Conservation (phyloP, 1,140 invertebrate species). For the Mactra quadrangularis region DNA sequence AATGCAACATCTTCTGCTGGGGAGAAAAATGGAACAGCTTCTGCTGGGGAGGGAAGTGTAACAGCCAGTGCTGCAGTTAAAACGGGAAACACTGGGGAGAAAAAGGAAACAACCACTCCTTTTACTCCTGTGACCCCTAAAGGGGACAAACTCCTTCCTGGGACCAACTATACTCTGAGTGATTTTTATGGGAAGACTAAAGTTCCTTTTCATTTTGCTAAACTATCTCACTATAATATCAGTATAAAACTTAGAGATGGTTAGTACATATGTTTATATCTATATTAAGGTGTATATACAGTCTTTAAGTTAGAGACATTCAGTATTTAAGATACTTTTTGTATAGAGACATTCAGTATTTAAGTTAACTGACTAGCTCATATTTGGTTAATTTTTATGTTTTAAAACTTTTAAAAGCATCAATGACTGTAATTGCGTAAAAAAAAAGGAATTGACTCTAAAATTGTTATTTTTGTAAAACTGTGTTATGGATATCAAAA, state of each 20-base stretch:
- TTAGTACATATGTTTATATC: background rate
- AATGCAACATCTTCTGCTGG: background rate
- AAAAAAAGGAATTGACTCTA: background rate
- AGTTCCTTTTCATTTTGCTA: slow-evolving; percentile 52
- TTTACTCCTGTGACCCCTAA: background rate
- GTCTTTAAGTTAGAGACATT: no score
- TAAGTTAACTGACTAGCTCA: background rate
- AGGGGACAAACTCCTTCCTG: no score
- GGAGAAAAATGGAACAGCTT: background rate
- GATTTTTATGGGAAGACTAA: slow-evolving; percentile 34
- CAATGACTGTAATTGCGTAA: background rate
- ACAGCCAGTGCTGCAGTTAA: slow-evolving; percentile 5
- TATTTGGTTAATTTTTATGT: slow-evolving; percentile 3
- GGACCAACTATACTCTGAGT: slow-evolving; percentile 18
- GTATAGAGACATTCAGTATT: no score
- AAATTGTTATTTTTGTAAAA: no score
- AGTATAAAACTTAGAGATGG: background rate
- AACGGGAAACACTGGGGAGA: background rate
- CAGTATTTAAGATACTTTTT: no score
- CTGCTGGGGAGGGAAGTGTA: background rate
- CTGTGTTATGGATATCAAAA: no score
- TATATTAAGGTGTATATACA: no score
- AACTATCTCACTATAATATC: slow-evolving; percentile 28
- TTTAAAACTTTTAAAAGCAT: no score
- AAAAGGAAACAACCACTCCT: background rate